Evolutionary conservation across 2,797 vertebrate species (phyloP).

Genomic region (Malurus leucopterus): DNA sequence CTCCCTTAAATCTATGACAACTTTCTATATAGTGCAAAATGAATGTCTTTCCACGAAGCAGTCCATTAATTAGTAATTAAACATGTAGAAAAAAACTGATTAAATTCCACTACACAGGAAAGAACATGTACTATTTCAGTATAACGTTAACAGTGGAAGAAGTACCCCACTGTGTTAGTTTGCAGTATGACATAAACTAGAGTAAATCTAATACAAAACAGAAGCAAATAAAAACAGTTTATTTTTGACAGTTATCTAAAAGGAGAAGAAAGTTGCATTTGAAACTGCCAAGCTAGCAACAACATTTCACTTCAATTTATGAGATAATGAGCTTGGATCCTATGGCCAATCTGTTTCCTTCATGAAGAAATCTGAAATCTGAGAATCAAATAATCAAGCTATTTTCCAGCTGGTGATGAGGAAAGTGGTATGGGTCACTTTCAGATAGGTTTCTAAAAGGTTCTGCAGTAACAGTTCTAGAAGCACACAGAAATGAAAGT

Average conservation of each 20-base stretch:
- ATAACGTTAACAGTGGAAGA: not conserved
- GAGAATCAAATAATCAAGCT: not conserved
- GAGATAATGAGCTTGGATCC: not conserved
- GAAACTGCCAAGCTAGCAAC: not conserved
- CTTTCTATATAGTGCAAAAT: not conserved
- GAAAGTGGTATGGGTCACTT: not conserved
- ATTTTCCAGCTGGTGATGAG: not conserved
- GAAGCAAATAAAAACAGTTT: not conserved
- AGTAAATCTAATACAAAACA: not conserved
- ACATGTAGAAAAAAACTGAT: not conserved
- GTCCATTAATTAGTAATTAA: not conserved
- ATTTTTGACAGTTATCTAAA: not conserved
- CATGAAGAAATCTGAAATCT: not conserved
- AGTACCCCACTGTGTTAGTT: not conserved
- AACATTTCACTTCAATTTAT: not conserved
- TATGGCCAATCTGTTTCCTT: not conserved
- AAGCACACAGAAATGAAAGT: not conserved
- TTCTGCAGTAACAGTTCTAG: not conserved
- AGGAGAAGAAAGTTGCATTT: not conserved
- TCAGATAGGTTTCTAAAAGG: not conserved
- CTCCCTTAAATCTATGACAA: not conserved
- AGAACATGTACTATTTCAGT: not conserved
- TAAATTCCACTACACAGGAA: not conserved
- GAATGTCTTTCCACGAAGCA: not conserved
- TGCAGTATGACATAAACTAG: not conserved